These are phyloP conservation scores for Cairina moschata DNA, from an alignment of 2,113 vertebrate species.

Conservation along the genomic window DNA sequence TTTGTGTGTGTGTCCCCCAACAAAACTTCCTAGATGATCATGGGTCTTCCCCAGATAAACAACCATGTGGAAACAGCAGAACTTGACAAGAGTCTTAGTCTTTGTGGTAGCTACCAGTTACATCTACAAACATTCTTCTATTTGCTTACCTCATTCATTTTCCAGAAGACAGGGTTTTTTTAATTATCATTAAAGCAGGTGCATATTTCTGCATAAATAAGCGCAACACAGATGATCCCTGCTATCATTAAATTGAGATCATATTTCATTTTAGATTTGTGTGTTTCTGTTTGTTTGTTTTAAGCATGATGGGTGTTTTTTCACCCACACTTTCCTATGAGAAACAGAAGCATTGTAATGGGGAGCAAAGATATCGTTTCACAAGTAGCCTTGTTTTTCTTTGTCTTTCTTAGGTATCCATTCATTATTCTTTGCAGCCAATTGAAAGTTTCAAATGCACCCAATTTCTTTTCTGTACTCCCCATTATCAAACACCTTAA, in stretches of 20 bases:
- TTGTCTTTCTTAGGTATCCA: not conserved
- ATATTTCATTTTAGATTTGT: not conserved
- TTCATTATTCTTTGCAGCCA: not conserved
- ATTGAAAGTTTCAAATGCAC: not conserved
- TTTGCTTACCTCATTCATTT: constrained; percentile 30
- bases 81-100: not conserved
- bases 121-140: not conserved
- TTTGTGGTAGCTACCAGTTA: not conserved
- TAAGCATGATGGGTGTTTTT: not conserved
- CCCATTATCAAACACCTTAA: not conserved
- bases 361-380: not conserved
- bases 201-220: constrained; percentile 8
- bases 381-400: not conserved
- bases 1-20: not conserved
- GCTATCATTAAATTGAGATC: not conserved
- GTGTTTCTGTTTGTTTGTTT: not conserved
- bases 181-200: not conserved
- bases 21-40: not conserved
- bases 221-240: not conserved
- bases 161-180: constrained; percentile 1
- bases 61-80: not conserved
- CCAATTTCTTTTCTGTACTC: not conserved
- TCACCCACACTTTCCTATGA: not conserved
- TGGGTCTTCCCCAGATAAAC: not conserved
- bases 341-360: not conserved